Base-by-base conservation (phyloP, 2,113 vertebrate species). In the Anhinga rufa region DNA sequence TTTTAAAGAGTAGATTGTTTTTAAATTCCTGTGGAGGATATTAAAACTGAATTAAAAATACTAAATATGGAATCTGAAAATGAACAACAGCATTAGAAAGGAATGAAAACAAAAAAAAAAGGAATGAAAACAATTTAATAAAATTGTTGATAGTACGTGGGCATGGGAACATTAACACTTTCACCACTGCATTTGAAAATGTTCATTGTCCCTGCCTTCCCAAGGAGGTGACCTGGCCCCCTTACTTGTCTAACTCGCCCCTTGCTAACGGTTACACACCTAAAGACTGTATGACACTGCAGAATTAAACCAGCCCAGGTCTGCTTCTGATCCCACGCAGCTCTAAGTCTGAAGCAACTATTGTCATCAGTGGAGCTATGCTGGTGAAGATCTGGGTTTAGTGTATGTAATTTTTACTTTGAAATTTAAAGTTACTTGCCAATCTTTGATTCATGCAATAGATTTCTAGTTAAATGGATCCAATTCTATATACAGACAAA, bases 1-100 rank as follows among this genome's bases (percentile, higher is more conserved):
- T 82, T 91, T 93, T 91, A 79, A 86, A 89, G 80, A 89, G 78
- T 87, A 74, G 46, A 80, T 87, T 94, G 92, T 97, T 97, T 96
- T 92, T 13, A 82, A 93, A 94, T 94, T 96, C 88, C 84, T 94
- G 57, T 75, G 86, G 91, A 93, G 70, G 49, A 76, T 89, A 96
- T 91, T 96, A 93, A 95, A 97, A 90, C 58, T 31, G 57, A 91
- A 95, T 92, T 95, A 72, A 93, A 96, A 92, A 80, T 92, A 85
- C 86, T 93, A 93, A 95, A 93, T 92, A 87, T 74, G 74, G 66
- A 85, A 87, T 93, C 74, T 85, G 66, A 92, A 96, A 80, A 76
- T 80, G 89, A 93, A 90, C 64, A 72, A 94, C 76, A 94, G 42
- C 86, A 91, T 93, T 84, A 95, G 79, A 82, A 77, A 12, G 80